Base-by-base conservation (phyloP, 2,113 vertebrate genomes). In the Lamprotornis superbus region DNA sequence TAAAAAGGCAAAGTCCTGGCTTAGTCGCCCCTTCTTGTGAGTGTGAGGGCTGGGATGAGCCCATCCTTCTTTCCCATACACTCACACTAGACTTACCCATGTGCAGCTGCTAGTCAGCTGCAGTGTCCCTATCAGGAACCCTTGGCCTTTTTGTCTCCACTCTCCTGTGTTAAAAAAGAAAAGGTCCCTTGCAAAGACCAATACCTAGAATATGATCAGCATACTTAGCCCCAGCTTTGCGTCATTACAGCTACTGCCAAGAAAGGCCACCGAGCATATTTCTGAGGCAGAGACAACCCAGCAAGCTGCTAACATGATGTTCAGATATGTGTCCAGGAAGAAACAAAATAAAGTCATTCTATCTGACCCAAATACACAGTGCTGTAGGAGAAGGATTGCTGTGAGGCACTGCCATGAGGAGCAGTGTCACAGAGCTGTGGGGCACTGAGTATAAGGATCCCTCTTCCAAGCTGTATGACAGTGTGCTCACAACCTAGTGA, bases 321-420 rank as follows among this genome's bases (percentile, higher is more conserved):
- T 49, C 50, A 61, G 49, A 12, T 55, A 13, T 16, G 27, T 46
- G 16, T 46, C 25, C 63, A 87, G 40, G 37, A 92, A 76, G n/a
- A 57, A 15, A 60, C 9, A 74, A 79, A 69, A 33, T 14, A 37
- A 75, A 79, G 8, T 42, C 37, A 44, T 19, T 21, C 23, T 24
- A 8, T 35, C 59, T 69, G 31, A 59, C 46, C 20, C n/a, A 69
- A 76, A 84, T 6, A 53, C 0, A 2, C 33, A 28, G 31, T 0
- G 0, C 47, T 46, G 30, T 10, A 47, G 49, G 39, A 74, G 74
- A 91, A 78, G 31, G 20, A 21, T 59, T 0, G 2, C 20, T 8
- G 37, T 53, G n/a, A 53, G 71, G 25, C 25, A 21, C 12, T 76
- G 75, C 37, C 46, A 12, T 11, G 16, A 20, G 7, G 8, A 31